phyloP scores from a whole-genome alignment of 2,797 vertebrate species.

The Gouania willdenowi region DNA sequence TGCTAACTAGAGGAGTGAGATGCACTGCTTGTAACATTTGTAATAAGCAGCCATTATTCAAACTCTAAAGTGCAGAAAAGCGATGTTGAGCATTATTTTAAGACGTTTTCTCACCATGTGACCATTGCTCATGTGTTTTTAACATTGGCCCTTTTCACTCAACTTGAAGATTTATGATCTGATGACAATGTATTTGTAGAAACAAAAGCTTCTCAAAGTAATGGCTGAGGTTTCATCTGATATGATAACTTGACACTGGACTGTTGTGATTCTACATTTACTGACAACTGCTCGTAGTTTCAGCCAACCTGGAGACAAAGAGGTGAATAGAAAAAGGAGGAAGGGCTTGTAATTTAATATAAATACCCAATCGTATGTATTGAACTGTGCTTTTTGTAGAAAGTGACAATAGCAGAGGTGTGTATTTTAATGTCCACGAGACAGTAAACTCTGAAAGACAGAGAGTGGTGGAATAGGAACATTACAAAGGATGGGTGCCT shows the following conservation, averaged over 20 bases:
- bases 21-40: constrained; percentile 55
- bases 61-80: constrained; percentile 63
- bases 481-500: constrained; percentile 61
- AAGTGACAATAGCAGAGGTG: constrained; percentile 12
- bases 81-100: constrained; percentile 1
- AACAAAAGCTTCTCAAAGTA: constrained; percentile 22
- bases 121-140: constrained; percentile 26
- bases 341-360: constrained; percentile 33
- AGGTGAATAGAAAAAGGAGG: constrained; percentile 33
- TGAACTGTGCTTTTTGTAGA: constrained; percentile 36
- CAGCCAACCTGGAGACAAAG: constrained; percentile 8
- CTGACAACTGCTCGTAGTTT: constrained; percentile 20
- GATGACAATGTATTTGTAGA: constrained; percentile 49
- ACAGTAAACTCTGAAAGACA: constrained; percentile 16
- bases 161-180: constrained; percentile 39
- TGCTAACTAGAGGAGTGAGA: constrained; percentile 37
- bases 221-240: constrained; percentile 42
- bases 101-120: constrained; percentile 36
- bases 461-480: constrained; percentile 30
- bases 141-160: not conserved
- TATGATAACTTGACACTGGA: constrained; percentile 65
- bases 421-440: constrained; percentile 4
- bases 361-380: constrained; percentile 34
- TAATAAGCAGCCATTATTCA: constrained; percentile 62
- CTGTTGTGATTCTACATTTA: constrained; percentile 49